Evolutionary conservation across 1,140 invertebrate genomes (phyloP), one percentile per base, ranked within the genome.

Genomic region (Monochamus saltuarius): DNA sequence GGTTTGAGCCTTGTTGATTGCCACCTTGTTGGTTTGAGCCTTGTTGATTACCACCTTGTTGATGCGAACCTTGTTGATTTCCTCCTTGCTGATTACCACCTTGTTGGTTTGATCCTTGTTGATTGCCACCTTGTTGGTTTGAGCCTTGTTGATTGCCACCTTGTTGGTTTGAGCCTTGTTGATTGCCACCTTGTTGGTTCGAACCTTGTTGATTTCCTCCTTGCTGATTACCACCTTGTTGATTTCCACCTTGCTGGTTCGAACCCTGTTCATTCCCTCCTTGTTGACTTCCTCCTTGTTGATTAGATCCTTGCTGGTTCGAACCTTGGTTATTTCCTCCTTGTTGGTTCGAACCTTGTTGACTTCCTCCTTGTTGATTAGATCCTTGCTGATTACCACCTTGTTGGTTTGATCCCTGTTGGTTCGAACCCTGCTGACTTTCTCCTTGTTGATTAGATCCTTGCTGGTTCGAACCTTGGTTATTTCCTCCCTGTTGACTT

Each of bases 321-420:
- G 37, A 13, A 0, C 59, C 59, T 46, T 16, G 54, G 14, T 59
- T 43, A 16, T 16, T 14, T 38, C 37, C 45, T 17, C 16, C 53
- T 51, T 52, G 42, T 16, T 35, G 47, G 34, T 37, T 50, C 0
- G 8, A 13, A 47, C 35, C 56, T 4, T 66, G 57, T 35, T 42
- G 39, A 42, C 58, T 62, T 8, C 70, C 62, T 7, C 46, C 66
- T 47, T 71, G 68, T 9, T 66, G 64, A 16, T 7, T 70, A 7
- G 60, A 35, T 0, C 69, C 69, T 14, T 72, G 67, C n/a, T 46
- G 49, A n/a, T 65, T 45, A 68, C 65, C 22, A 51, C 57, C 34
- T 67, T 67, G 7, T 39, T 38, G n/a, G 59, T 45, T 29, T 19
- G 47, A 51, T 10, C 43, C 51, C 6, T 22, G 51, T 45, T 29